Conservation (phyloP, 2,797 vertebrate species). For the Sandelia bainsii region DNA sequence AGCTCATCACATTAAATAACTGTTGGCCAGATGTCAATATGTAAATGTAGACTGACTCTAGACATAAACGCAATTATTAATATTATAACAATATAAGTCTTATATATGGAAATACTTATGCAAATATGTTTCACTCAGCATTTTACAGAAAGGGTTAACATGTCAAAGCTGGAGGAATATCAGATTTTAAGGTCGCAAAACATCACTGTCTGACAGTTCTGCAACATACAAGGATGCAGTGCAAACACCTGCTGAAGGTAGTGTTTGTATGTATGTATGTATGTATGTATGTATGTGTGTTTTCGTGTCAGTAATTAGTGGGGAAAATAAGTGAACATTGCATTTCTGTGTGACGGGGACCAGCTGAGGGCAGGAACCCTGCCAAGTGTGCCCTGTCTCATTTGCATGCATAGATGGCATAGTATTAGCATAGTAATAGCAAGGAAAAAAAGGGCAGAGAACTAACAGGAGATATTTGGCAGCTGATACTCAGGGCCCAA, state of each 20-base stretch:
- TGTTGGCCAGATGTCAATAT: no score
- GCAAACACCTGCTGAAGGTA: conserved; percentile 29
- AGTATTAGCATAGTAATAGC: conserved; percentile 77
- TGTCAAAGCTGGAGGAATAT: not conserved
- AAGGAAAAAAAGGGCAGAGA: conserved; percentile 47
- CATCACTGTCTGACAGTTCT: conserved; percentile 9
- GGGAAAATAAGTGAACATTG: conserved; percentile 32
- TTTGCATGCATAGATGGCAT: conserved; percentile 74
- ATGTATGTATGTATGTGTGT: conserved; percentile 40
- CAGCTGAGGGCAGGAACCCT: conserved; percentile 63
- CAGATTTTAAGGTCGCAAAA: not conserved
- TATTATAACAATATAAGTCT: not conserved
- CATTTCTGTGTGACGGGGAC: conserved; percentile 54
- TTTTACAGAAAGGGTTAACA: not conserved
- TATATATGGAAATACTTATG: not conserved
- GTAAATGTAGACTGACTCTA: no score
- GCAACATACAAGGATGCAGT: conserved; percentile 3
- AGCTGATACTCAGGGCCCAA: conserved; percentile 79
- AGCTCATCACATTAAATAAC: no score
- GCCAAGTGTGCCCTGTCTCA: conserved; percentile 59
- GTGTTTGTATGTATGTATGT: conserved; percentile 34
- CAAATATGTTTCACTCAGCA: not conserved
- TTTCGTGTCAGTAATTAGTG: conserved; percentile 46
- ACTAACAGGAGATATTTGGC: conserved; percentile 78
- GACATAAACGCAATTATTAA: no score